phyloP scores from a whole-genome alignment of 2,113 vertebrate genomes.

The Oncorhynchus nerka region DNA sequence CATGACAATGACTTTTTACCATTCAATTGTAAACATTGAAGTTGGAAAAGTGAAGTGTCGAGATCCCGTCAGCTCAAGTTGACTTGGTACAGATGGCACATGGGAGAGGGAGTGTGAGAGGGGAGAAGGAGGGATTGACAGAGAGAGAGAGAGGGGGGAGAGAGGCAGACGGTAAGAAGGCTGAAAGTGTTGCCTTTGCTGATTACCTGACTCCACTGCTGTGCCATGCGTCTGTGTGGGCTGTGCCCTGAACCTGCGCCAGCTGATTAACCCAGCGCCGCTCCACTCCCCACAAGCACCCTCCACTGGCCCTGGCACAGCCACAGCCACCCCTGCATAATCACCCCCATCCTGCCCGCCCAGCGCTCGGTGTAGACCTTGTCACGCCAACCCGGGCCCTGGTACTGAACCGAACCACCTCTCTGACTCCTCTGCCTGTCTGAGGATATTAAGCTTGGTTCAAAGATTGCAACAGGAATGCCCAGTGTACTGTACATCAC shows the following conservation, averaged over 20 bases:
- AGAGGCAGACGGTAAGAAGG: neutral
- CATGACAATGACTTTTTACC: neutral
- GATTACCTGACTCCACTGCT: constrained; percentile 85
- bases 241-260: constrained; percentile 85
- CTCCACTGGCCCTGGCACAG: constrained; percentile 64
- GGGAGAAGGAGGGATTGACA: neutral
- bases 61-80: neutral
- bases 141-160: neutral
- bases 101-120: constrained; percentile 16
- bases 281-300: constrained; percentile 80
- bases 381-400: constrained; percentile 57
- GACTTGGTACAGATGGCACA: neutral
- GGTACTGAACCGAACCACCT: constrained; percentile 58
- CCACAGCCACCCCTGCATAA: constrained; percentile 44
- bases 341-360: constrained; percentile 49
- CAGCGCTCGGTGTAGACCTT: too few relatives aligned
- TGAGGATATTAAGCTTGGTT: constrained; percentile 18
- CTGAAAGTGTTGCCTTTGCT: constrained; percentile 77
- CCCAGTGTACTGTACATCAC: constrained; percentile 29
- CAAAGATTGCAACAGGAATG: constrained; percentile 34
- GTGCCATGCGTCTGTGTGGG: constrained; percentile 87
- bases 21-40: neutral
- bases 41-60: neutral
- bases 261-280: constrained; percentile 84
- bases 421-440: neutral